These are phyloP conservation scores for Thecophora atra DNA, from an alignment of 2,888 invertebrate genomes.

Conservation along the genomic window DNA sequence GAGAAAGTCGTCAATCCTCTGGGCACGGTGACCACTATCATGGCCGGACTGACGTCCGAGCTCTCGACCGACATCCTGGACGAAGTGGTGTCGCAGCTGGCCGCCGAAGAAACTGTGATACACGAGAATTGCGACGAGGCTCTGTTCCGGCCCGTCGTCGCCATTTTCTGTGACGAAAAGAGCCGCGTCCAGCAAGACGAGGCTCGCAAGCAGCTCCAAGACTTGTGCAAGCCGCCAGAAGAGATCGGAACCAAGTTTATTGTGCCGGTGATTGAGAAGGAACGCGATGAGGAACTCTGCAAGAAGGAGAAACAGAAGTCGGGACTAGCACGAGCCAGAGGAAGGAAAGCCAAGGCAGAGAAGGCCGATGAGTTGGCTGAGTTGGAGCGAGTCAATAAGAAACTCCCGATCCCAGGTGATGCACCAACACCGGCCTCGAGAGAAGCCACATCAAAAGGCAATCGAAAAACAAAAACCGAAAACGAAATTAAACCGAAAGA, in stretches of 20 bases:
- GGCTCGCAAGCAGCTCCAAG: constrained; percentile 46
- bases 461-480: neutral
- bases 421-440: neutral
- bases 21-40: constrained; percentile 73
- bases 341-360: constrained; percentile 27
- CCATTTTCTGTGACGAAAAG: constrained; percentile 65
- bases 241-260: constrained; percentile 60
- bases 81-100: constrained; percentile 59
- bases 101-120: constrained; percentile 63
- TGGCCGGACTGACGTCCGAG: constrained; percentile 56
- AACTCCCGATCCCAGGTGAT: constrained; percentile 25
- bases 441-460: neutral
- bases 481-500: neutral
- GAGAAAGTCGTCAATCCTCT: constrained; percentile 77
- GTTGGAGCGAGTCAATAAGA: constrained; percentile 38
- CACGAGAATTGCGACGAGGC: constrained; percentile 76
- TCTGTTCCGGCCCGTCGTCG: constrained; percentile 74
- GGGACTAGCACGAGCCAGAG: constrained; percentile 31
- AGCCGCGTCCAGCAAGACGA: constrained; percentile 50
- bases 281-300: constrained; percentile 57
- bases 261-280: constrained; percentile 65
- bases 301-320: constrained; percentile 52
- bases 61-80: constrained; percentile 59
- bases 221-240: constrained; percentile 56
- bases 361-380: constrained; percentile 37